Conservation (phyloP, 2,113 vertebrate genomes). For the Proteles cristata region DNA sequence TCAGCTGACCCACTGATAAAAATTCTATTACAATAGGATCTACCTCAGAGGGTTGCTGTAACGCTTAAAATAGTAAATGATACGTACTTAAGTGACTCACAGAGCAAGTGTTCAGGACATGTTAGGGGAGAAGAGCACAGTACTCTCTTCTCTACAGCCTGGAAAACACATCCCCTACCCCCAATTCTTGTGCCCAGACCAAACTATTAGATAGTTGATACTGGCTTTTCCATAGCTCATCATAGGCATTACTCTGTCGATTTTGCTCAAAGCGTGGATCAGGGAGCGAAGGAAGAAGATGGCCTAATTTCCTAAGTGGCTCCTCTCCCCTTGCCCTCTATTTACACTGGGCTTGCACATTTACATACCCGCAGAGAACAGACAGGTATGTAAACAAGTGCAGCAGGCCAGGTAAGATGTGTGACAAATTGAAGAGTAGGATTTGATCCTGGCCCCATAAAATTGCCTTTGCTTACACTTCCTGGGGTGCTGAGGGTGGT, state of each 20-base stretch:
- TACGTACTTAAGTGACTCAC: not conserved
- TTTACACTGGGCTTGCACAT: not conserved
- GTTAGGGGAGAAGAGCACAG: not conserved
- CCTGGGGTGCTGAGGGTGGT: not conserved
- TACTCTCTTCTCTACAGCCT: not conserved
- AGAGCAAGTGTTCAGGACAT: not conserved
- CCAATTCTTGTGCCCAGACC: not conserved
- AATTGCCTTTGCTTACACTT: not conserved
- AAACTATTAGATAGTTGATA: not conserved
- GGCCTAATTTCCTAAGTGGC: not conserved
- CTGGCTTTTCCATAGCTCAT: not conserved
- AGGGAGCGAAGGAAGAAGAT: not conserved
- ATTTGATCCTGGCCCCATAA: not conserved
- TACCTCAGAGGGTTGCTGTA: not conserved
- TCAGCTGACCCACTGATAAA: not conserved
- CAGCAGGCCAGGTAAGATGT: not conserved
- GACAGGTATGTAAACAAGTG: not conserved
- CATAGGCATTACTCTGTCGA: not conserved
- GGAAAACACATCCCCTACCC: not conserved
- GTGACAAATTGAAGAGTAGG: not conserved
- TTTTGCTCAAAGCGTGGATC: not conserved
- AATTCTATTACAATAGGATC: not conserved
- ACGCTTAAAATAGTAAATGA: not conserved
- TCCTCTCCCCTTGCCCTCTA: rapidly evolving
- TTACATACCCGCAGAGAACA: not conserved